Conservation (phyloP, 2,113 vertebrate genomes). For the Otus sunia region DNA sequence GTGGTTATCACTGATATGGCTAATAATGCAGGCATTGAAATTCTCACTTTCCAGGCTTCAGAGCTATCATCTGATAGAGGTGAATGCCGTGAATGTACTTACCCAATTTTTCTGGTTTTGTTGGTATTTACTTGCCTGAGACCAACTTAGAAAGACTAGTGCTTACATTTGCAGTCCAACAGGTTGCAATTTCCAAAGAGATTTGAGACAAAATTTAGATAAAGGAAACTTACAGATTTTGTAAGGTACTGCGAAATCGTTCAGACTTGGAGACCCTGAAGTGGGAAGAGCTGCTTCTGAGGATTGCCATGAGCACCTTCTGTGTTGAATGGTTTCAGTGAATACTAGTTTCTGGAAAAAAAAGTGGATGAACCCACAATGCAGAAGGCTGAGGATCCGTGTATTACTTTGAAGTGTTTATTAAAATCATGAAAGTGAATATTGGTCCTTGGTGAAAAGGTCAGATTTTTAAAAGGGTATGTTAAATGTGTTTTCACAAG, state of each 20-base stretch:
- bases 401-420: neutral
- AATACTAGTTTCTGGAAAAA: neutral
- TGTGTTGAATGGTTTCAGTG: neutral
- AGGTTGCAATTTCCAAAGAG: neutral
- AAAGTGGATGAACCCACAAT: neutral
- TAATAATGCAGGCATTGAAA: neutral
- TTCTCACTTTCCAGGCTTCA: neutral
- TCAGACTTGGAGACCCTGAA: neutral
- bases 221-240: neutral
- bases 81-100: neutral
- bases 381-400: neutral
- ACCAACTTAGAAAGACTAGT: neutral
- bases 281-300: neutral
- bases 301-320: neutral
- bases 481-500: neutral
- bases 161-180: neutral
- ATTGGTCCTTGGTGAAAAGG: constrained; percentile 41
- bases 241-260: neutral
- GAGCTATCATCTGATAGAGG: neutral
- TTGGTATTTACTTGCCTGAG: neutral
- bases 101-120: neutral
- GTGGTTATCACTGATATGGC: neutral
- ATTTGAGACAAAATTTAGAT: neutral
- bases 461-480: constrained; percentile 13
- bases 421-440: neutral